phyloP scores from a whole-genome alignment of 2,797 vertebrate species.

The Sparidentex hasta region DNA sequence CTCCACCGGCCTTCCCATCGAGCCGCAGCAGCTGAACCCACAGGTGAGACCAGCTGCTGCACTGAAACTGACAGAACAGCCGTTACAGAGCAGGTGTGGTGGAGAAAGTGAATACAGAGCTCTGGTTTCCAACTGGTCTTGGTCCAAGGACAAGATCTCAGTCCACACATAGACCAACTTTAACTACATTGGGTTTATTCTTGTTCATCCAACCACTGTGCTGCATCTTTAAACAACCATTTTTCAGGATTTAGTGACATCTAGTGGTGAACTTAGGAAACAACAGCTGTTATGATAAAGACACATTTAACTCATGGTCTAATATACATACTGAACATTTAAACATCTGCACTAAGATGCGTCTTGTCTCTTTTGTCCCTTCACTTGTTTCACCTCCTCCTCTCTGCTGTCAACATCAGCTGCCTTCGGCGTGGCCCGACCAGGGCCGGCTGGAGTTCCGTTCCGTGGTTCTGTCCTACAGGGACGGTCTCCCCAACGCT shows the following conservation, averaged over 20 bases:
- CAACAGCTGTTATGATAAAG: no score
- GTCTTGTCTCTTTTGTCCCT: not conserved
- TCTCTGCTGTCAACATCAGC: slow-evolving; percentile 69
- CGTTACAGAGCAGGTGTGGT: not conserved
- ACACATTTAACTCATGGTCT: no score
- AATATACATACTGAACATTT: no score
- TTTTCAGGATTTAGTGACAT: no score
- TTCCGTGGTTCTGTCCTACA: slow-evolving; percentile 88
- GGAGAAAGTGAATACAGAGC: not conserved
- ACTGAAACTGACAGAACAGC: not conserved
- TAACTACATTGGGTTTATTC: no score
- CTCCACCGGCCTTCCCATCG: slow-evolving; percentile 87
- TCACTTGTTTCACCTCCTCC: accelerated
- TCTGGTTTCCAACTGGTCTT: no score
- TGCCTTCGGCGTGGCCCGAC: slow-evolving; percentile 88
- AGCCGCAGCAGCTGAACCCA: slow-evolving; percentile 83
- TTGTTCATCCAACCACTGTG: no score
- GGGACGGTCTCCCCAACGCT: slow-evolving; percentile 90
- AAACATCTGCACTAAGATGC: not conserved
- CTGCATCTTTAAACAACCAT: no score
- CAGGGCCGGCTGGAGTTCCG: slow-evolving; percentile 90
- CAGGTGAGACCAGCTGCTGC: slow-evolving; percentile 80
- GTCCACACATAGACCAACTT: not conserved
- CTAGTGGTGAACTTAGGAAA: no score
- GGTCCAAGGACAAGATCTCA: no score